These are phyloP conservation scores for Ciconia boyciana DNA, from an alignment of 2,113 vertebrate species.

Conservation along the genomic window DNA sequence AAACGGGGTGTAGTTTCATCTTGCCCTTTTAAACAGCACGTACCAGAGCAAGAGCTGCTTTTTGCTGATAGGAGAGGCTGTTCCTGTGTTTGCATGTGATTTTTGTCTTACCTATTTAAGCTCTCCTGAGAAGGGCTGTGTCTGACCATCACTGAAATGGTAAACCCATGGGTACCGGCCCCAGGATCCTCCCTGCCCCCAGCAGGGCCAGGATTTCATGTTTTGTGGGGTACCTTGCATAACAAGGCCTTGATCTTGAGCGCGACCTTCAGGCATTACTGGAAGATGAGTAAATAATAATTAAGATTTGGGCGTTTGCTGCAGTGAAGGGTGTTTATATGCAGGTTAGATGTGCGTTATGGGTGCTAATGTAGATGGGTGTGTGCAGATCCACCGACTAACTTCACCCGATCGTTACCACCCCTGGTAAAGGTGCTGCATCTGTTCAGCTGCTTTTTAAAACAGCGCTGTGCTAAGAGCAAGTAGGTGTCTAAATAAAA, in stretches of 20 bases:
- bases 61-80: background rate
- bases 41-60: background rate
- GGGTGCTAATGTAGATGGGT: background rate
- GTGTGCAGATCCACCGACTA: background rate
- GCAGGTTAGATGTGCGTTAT: background rate
- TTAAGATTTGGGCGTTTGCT: constrained; percentile 34
- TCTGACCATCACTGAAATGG: background rate
- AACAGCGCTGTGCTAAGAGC: background rate
- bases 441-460: background rate
- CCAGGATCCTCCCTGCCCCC: background rate
- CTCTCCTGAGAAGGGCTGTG: background rate
- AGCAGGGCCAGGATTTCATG: background rate
- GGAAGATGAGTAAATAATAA: constrained; percentile 15
- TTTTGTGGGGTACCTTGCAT: constrained; percentile 13
- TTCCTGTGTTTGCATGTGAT: background rate
- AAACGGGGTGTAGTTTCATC: background rate
- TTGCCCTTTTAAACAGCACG: background rate
- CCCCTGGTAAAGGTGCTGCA: background rate
- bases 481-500: constrained; percentile 24
- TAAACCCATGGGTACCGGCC: background rate
- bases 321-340: background rate
- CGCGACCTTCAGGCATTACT: background rate
- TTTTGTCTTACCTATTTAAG: background rate
- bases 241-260: constrained; percentile 21
- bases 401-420: background rate